Percentiles rank a stretch among this genome's conserved stretches.
These are phyloP conservation scores for Drosophila mayaguana DNA, from an alignment of 2,888 invertebrate species.

Conservation along the genomic window DNA sequence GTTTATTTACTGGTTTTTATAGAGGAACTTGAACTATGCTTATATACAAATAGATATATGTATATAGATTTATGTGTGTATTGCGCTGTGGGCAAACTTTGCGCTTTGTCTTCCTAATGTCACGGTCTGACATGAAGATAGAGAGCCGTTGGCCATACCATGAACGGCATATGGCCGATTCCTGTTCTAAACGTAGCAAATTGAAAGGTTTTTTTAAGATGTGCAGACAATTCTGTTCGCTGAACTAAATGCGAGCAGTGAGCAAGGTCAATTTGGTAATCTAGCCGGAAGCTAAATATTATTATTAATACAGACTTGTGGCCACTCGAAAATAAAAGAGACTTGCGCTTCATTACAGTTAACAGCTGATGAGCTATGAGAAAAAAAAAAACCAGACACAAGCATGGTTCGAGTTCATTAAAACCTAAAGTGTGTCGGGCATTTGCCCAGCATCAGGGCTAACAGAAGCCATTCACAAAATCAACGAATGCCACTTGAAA, in stretches of 20 bases:
- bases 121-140: slow-evolving; percentile 43
- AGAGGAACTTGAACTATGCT: slow-evolving; percentile 63
- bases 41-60: neutral
- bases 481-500: slow-evolving; percentile 27
- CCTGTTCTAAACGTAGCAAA: slow-evolving; percentile 54
- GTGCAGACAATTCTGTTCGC: slow-evolving; percentile 24
- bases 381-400: neutral
- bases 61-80: slow-evolving; percentile 8
- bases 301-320: slow-evolving; percentile 2
- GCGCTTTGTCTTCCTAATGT: slow-evolving; percentile 63
- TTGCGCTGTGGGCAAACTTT: slow-evolving; percentile 39
- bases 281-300: slow-evolving; percentile 40
- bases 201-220: slow-evolving; percentile 59
- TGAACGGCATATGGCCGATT: slow-evolving; percentile 25
- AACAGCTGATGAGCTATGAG: slow-evolving; percentile 20
- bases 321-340: slow-evolving; percentile 22
- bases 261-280: slow-evolving; percentile 44
- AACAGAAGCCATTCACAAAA: slow-evolving; percentile 64
- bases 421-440: slow-evolving; percentile 51
- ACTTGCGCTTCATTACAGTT: slow-evolving; percentile 53
- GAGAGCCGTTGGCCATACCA: slow-evolving; percentile 22
- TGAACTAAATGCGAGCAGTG: slow-evolving; percentile 46
- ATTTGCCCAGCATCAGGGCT: slow-evolving; percentile 50
- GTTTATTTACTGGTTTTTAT: slow-evolving; percentile 79
- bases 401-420: slow-evolving; percentile 68